These are phyloP conservation scores for Ceratosolen fusciceps DNA, from an alignment of 1,140 invertebrate genomes.

Conservation along the genomic window DNA sequence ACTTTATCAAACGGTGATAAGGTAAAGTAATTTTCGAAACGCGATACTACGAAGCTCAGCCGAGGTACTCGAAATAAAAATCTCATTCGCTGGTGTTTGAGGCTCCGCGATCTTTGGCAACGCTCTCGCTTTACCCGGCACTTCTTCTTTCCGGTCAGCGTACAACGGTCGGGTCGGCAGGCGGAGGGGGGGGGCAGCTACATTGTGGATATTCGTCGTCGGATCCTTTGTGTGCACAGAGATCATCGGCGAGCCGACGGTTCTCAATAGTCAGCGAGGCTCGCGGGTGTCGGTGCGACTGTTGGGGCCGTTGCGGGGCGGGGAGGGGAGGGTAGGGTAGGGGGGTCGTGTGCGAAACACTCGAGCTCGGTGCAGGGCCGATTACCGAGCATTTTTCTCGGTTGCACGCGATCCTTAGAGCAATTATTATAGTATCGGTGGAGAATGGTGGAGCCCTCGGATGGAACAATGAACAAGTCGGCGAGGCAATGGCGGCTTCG, in stretches of 20 bases:
- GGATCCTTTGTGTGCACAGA: not conserved
- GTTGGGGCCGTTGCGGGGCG: no score
- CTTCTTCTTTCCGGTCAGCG: constrained; percentile 50
- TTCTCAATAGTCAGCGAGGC: no score
- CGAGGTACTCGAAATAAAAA: not conserved
- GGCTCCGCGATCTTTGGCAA: not conserved
- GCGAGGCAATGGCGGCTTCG: constrained; percentile 8
- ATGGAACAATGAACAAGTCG: constrained; percentile 61
- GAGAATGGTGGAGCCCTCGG: constrained; percentile 62
- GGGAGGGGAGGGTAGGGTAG: no score
- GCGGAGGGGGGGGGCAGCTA: not conserved
- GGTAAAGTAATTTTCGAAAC: constrained; percentile 36
- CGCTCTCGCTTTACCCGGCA: constrained; percentile 35
- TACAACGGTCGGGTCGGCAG: constrained; percentile 1
- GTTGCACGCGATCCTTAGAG: constrained; percentile 63
- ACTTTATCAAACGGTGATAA: constrained; percentile 21
- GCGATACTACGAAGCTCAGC: not conserved
- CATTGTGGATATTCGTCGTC: constrained; percentile 1
- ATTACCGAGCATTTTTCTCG: constrained; percentile 61
- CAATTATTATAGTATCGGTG: constrained; percentile 67
- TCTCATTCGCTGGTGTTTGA: not conserved
- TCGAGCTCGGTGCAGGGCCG: constrained; percentile 32
- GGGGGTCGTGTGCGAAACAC: no score
- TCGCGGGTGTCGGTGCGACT: no score
- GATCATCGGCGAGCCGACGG: no score